Conservation (phyloP, 2,797 vertebrate species). For the Hydrolagus colliei region DNA sequence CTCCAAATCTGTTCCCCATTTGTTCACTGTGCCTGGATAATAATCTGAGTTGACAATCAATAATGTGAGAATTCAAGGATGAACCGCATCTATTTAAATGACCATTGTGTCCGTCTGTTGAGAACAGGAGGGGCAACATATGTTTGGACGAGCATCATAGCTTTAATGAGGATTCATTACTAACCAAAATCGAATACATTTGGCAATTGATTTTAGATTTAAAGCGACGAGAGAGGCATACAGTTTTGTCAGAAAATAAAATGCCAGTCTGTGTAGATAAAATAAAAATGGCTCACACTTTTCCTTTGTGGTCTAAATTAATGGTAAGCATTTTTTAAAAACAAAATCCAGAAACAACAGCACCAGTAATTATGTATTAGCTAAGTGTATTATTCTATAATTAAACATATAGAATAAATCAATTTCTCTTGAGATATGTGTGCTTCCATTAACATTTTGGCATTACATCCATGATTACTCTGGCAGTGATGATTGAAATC, state of each 20-base stretch:
- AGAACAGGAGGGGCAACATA: background rate
- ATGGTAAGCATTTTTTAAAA: background rate
- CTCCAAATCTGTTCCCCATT: no score
- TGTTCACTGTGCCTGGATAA: background rate
- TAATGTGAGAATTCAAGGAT: background rate
- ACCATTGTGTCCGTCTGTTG: background rate
- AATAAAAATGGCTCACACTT: background rate
- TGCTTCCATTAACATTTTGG: background rate
- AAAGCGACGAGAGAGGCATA: background rate
- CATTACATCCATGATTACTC: background rate
- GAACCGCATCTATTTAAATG: no score
- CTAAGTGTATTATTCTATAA: background rate
- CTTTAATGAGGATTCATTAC: background rate
- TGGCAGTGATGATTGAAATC: background rate
- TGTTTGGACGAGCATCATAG: background rate
- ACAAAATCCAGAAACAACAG: background rate
- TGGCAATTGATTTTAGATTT: background rate
- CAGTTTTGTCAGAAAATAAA: background rate
- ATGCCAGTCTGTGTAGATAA: background rate
- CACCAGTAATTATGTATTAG: background rate
- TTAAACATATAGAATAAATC: constrained; percentile 11
- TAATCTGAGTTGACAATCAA: background rate
- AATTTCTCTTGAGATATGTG: background rate
- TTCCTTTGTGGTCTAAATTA: background rate
- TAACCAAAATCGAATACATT: background rate